Conservation (phyloP, 2,113 vertebrate genomes). For the Aspidoscelis tigris region DNA sequence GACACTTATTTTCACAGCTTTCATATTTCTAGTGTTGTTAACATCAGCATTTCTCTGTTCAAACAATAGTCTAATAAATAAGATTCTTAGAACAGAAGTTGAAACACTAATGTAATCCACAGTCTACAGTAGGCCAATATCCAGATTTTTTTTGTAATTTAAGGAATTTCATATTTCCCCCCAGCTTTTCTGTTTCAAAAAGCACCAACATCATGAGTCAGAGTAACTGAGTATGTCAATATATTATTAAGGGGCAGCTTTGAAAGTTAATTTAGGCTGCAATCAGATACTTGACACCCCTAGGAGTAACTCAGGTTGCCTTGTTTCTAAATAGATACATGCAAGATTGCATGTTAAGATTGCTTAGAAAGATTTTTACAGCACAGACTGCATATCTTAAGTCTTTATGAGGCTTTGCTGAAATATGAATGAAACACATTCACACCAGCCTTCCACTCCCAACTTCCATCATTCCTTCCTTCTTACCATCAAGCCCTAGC, state of each 20-base stretch:
- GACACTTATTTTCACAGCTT: not conserved
- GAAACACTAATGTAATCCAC: not conserved
- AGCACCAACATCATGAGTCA: not conserved
- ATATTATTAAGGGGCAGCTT: not conserved
- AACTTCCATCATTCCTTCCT: no score
- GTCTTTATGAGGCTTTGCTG: not conserved
- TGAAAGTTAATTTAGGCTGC: not conserved
- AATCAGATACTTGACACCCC: no score
- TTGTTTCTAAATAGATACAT: no score
- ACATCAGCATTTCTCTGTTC: slow-evolving; percentile 1
- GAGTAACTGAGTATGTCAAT: not conserved
- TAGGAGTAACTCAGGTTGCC: no score
- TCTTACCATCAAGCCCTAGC: no score
- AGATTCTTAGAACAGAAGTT: slow-evolving; percentile 1
- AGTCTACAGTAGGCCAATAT: not conserved
- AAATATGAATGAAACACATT: not conserved
- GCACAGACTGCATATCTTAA: not conserved
- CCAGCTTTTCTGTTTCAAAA: not conserved
- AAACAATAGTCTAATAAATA: slow-evolving; percentile 15
- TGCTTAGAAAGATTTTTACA: not conserved
- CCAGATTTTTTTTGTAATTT: not conserved
- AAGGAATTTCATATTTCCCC: not conserved
- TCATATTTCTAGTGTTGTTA: not conserved
- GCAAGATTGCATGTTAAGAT: no score
- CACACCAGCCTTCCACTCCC: no score